Evolutionary conservation across 2,888 invertebrate species (phyloP).

Genomic region (Aphodius sticticus): DNA sequence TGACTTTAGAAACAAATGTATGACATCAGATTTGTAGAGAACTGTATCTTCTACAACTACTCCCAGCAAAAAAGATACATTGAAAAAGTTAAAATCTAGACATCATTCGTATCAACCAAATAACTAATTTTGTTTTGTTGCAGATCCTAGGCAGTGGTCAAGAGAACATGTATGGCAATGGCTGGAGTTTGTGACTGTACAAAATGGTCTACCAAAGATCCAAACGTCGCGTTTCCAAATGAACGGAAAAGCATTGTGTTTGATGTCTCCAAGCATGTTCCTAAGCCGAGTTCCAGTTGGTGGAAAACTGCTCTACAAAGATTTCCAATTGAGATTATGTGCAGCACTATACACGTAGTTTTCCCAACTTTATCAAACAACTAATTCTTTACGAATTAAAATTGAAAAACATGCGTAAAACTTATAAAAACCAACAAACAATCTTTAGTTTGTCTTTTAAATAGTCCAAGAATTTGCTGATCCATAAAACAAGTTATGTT

Average conservation of each 20-base stretch:
- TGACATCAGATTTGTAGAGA: too few species aligned
- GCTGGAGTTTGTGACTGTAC: conserved; percentile 66
- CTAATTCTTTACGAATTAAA: conserved; percentile 7
- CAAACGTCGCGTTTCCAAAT: conserved; percentile 73
- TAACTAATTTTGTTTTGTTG: conserved; percentile 11
- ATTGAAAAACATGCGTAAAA: conserved; percentile 9
- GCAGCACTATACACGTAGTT: conserved; percentile 66
- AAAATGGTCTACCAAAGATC: conserved; percentile 66
- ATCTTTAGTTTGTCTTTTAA: background rate
- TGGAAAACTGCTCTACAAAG: conserved; percentile 74
- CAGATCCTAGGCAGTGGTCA: conserved; percentile 77
- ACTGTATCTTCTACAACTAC: too few species aligned
- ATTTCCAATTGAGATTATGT: conserved; percentile 73
- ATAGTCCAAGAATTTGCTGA: too few species aligned
- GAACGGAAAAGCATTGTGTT: conserved; percentile 82
- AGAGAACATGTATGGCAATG: conserved; percentile 75
- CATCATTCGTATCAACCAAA: conserved; percentile 5
- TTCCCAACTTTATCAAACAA: background rate
- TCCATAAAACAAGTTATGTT: too few species aligned
- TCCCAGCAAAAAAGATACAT: too few species aligned
- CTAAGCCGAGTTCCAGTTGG: conserved; percentile 72
- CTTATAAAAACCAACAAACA: background rate
- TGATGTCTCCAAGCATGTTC: conserved; percentile 82
- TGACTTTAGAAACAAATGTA: too few species aligned
- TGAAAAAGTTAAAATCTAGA: too few species aligned